Evolutionary conservation across 2,797 vertebrate genomes (phyloP).

Genomic region (Platalea minor): DNA sequence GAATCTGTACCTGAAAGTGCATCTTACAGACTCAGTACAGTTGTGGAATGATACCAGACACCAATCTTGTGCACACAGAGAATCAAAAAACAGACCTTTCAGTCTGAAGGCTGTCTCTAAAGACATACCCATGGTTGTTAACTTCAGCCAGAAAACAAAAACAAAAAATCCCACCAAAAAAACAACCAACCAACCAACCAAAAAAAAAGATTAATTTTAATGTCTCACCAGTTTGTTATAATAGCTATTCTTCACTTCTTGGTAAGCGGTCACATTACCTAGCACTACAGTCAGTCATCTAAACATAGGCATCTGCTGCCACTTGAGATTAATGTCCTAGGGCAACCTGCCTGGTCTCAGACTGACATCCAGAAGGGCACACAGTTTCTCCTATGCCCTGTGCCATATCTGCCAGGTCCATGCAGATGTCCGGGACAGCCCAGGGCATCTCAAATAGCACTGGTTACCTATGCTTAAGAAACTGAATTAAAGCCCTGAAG

Average conservation of each 20-base stretch:
- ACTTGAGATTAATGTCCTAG: neutral
- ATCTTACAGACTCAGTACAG: neutral
- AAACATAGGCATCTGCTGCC: constrained; percentile 38
- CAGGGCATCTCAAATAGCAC: neutral
- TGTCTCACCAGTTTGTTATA: neutral
- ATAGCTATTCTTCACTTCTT: constrained; percentile 13
- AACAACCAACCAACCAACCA: neutral
- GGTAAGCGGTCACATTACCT: constrained; percentile 11
- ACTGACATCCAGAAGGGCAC: neutral
- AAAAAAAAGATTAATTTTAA: neutral
- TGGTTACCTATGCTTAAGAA: neutral
- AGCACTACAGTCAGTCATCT: neutral
- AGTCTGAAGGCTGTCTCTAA: neutral
- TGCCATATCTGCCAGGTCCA: neutral
- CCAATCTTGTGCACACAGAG: neutral
- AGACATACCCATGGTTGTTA: neutral
- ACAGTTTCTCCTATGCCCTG: neutral
- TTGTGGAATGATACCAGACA: neutral
- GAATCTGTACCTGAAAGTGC: neutral
- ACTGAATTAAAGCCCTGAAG: neutral
- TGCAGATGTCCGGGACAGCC: neutral
- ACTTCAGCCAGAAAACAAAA: neutral
- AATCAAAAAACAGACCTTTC: neutral
- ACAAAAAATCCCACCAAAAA: neutral
- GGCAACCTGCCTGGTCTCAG: constrained; percentile 11